A percentile compares a stretch with the other conserved stretches of the same genome.
Evolutionary conservation across 2,888 invertebrate genomes (phyloP).

Genomic region (Diarsia brunnea): DNA sequence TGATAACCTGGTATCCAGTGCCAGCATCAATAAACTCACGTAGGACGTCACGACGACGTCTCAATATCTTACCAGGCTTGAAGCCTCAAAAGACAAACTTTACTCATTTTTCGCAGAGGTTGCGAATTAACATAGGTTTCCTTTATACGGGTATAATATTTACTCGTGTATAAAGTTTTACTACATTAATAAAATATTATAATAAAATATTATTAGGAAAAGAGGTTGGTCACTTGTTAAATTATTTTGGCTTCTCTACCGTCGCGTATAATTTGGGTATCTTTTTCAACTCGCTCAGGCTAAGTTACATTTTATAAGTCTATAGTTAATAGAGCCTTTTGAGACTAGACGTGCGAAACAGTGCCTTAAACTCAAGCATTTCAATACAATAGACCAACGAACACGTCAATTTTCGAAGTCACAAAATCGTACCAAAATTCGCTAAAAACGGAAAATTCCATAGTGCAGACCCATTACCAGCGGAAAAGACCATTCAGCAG

Average conservation of each 20-base stretch:
- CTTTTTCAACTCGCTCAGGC: background rate
- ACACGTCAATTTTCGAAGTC: background rate
- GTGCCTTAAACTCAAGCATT: background rate
- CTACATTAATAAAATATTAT: background rate
- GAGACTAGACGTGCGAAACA: background rate
- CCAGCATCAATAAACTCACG: background rate
- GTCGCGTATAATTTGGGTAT: background rate
- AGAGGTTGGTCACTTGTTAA: background rate
- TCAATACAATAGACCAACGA: background rate
- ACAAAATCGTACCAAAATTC: background rate
- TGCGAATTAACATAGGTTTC: background rate
- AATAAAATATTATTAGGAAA: background rate
- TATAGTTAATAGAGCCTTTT: too few species aligned
- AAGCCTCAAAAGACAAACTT: background rate
- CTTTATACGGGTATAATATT: background rate
- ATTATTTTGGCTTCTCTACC: background rate
- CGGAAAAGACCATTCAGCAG: constrained; percentile 24
- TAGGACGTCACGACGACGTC: too few species aligned
- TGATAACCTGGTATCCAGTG: background rate
- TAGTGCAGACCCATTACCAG: constrained; percentile 8
- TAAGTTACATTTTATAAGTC: background rate
- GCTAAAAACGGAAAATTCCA: background rate
- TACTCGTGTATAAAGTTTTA: background rate
- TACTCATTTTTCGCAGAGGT: background rate
- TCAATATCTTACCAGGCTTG: background rate